Percentiles rank a stretch among this genome's conserved stretches.
Evolutionary conservation across 2,888 invertebrate genomes (phyloP).

Genomic region (Dryococelus australis): DNA sequence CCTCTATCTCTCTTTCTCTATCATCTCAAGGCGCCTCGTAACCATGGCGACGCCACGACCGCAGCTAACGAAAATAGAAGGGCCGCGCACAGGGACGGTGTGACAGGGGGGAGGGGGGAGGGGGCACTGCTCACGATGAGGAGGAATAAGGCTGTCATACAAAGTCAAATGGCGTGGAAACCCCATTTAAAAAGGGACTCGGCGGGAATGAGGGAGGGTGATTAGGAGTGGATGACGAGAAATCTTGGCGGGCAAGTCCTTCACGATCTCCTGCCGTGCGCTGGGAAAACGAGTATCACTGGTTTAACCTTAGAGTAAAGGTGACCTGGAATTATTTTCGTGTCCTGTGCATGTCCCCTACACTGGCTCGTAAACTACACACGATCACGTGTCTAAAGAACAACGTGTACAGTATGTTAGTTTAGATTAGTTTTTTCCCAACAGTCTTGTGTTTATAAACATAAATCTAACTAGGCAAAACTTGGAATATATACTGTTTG

Average conservation of each 20-base stretch:
- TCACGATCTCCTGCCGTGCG: not conserved
- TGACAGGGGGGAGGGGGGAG: not conserved
- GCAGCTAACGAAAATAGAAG: not conserved
- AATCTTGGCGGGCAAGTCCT: no score
- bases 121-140: not conserved
- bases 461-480: no score
- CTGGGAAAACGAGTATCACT: not conserved
- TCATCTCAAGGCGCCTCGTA: not conserved
- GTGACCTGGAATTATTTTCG: no score
- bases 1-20: no score
- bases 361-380: no score
- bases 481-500: no score
- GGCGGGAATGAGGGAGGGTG: slow-evolving; percentile 25
- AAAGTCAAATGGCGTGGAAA: slow-evolving; percentile 42
- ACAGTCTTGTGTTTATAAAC: no score
- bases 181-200: slow-evolving; percentile 36
- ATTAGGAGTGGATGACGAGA: not conserved
- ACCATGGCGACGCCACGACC: slow-evolving; percentile 3
- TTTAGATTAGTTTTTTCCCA: no score
- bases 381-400: no score
- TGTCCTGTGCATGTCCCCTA: no score
- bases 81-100: not conserved
- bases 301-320: no score
- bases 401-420: no score
- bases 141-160: slow-evolving; percentile 31